Evolutionary conservation across 2,888 invertebrate species (phyloP).

Genomic region (Euphydryas editha): DNA sequence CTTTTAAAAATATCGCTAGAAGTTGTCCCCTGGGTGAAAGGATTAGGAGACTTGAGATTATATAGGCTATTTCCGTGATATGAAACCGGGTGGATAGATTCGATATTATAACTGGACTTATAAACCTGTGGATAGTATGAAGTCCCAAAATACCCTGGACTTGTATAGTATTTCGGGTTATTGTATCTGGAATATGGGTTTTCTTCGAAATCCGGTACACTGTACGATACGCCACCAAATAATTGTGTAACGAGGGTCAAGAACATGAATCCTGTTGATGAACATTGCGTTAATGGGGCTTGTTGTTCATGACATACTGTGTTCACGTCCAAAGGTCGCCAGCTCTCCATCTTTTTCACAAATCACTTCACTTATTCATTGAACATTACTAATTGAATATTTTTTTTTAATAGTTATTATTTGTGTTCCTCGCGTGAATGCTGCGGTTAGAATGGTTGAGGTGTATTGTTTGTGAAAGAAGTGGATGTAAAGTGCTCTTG

Average conservation of each 20-base stretch:
- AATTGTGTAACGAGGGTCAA: constrained; percentile 82
- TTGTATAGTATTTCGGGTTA: not conserved
- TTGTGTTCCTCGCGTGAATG: constrained; percentile 23
- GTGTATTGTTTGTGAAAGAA: constrained; percentile 20
- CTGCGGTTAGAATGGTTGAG: constrained; percentile 20
- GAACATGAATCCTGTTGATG: constrained; percentile 83
- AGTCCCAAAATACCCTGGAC: not conserved
- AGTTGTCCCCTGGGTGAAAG: not conserved
- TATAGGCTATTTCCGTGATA: constrained; percentile 6
- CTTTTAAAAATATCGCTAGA: constrained; percentile 12
- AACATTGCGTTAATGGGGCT: constrained; percentile 83
- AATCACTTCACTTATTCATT: constrained; percentile 5
- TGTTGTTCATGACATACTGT: constrained; percentile 79
- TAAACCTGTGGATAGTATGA: constrained; percentile 14
- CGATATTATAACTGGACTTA: constrained; percentile 10
- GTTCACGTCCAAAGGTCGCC: constrained; percentile 84
- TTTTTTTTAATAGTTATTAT: not conserved
- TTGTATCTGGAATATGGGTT: constrained; percentile 38
- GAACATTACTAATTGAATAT: not conserved
- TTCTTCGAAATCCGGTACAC: constrained; percentile 46
- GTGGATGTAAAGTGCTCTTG: not conserved
- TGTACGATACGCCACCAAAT: constrained; percentile 81
- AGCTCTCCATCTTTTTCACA: constrained; percentile 51
- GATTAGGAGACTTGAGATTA: not conserved
- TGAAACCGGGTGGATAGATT: constrained; percentile 13